Percentiles rank a stretch among this genome's conserved stretches.
These are phyloP conservation scores for Plagodis dolabraria DNA, from an alignment of 2,888 invertebrate species.

Conservation along the genomic window DNA sequence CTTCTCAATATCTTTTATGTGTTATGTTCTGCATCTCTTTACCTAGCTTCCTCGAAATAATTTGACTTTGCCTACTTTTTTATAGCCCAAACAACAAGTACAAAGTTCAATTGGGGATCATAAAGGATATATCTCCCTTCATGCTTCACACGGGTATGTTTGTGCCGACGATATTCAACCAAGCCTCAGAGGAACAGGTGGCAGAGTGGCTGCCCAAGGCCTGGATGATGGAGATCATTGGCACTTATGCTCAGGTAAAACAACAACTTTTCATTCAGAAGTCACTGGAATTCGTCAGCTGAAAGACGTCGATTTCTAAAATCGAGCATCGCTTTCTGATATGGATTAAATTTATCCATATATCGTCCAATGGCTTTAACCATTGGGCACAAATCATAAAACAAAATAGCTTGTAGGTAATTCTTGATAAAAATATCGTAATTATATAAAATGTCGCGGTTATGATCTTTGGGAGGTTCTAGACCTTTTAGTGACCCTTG, in stretches of 20 bases:
- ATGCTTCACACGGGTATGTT: constrained; percentile 96
- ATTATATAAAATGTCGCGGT: no score
- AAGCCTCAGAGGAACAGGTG: constrained; percentile 93
- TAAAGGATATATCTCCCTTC: constrained; percentile 87
- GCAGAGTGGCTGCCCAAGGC: constrained; percentile 92
- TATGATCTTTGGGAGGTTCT: no score
- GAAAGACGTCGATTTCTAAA: no score
- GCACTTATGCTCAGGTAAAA: constrained; percentile 94
- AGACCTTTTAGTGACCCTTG: no score
- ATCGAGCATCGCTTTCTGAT: no score
- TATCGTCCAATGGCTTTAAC: no score
- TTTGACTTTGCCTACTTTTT: neutral
- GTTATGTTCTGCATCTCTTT: neutral
- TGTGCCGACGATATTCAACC: constrained; percentile 93
- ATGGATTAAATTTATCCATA: no score
- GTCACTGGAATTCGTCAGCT: neutral
- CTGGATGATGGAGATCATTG: constrained; percentile 91
- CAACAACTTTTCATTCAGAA: neutral
- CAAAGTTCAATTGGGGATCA: constrained; percentile 51
- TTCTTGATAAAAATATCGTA: no score
- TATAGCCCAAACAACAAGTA: constrained; percentile 61
- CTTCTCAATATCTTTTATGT: neutral
- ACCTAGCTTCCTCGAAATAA: neutral
- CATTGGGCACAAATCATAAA: no score
- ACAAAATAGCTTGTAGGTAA: no score